Percentiles rank a stretch among this genome's conserved stretches.
Evolutionary conservation across 2,797 vertebrate genomes (phyloP).

Genomic region (Malacoraja senta): DNA sequence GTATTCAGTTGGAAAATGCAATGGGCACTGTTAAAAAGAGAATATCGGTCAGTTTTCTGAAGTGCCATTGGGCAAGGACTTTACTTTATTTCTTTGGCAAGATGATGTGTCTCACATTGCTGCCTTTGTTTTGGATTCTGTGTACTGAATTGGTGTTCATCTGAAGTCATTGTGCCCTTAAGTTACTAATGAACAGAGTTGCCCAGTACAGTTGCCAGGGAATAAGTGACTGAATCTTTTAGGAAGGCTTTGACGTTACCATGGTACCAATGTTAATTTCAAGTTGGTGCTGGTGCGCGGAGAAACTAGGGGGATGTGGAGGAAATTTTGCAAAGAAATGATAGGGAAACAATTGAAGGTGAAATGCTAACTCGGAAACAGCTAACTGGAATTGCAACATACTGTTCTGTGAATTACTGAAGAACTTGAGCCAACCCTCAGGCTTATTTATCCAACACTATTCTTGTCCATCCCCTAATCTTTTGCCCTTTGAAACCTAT

Average conservation of each 20-base stretch:
- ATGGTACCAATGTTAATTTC: slow-evolving; percentile 67
- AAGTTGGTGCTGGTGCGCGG: slow-evolving; percentile 62
- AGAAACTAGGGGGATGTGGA: slow-evolving; percentile 48
- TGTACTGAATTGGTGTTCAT: slow-evolving; percentile 58
- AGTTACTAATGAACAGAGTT: slow-evolving; percentile 87
- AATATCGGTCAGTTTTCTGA: slow-evolving; percentile 9
- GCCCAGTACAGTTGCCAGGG: slow-evolving; percentile 60
- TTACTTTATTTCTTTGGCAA: not conserved
- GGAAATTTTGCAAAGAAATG: slow-evolving; percentile 52
- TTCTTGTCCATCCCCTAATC: slow-evolving; percentile 26
- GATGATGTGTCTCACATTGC: slow-evolving; percentile 27
- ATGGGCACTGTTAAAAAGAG: slow-evolving; percentile 3
- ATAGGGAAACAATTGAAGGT: slow-evolving; percentile 45
- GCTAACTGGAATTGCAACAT: slow-evolving; percentile 41
- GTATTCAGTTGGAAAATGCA: not conserved
- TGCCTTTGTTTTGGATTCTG: slow-evolving; percentile 43
- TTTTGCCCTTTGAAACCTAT: slow-evolving; percentile 19
- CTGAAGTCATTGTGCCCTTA: slow-evolving; percentile 71
- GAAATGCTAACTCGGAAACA: slow-evolving; percentile 52
- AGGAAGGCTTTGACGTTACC: slow-evolving; percentile 56
- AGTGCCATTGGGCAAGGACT: slow-evolving; percentile 22
- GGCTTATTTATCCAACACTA: slow-evolving; percentile 38
- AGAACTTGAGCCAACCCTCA: slow-evolving; percentile 44
- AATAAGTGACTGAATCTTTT: slow-evolving; percentile 61
- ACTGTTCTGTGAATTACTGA: slow-evolving; percentile 42